A percentile compares a stretch with the other conserved stretches of the same genome.
These are phyloP conservation scores for Tachuris rubrigastra DNA, from an alignment of 2,113 vertebrate species.

Conservation along the genomic window DNA sequence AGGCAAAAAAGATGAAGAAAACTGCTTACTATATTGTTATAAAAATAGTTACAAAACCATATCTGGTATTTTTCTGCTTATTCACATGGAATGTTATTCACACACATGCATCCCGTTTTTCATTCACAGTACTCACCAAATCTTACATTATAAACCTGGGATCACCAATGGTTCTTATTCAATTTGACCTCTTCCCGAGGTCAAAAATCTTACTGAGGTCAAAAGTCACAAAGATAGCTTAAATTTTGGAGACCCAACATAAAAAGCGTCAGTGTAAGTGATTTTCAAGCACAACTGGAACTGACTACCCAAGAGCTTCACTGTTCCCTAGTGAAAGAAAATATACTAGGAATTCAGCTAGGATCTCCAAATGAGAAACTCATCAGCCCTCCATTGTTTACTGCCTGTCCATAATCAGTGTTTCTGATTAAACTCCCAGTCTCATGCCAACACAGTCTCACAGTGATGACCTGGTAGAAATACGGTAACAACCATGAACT, in stretches of 20 bases:
- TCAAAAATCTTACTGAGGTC: neutral
- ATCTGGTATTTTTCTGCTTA: neutral
- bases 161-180: neutral
- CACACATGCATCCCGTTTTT: neutral
- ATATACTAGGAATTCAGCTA: neutral
- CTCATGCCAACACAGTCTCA: neutral
- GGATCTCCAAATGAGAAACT: neutral
- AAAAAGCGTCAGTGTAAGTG: neutral
- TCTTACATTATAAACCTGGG: neutral
- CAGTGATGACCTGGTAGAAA: neutral
- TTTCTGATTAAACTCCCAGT: neutral
- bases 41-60: neutral
- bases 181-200: no score
- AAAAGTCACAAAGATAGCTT: neutral
- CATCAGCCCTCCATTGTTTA: neutral
- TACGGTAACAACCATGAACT: fast-evolving
- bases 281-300: neutral
- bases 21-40: neutral
- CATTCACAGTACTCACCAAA: neutral
- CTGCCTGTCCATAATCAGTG: neutral
- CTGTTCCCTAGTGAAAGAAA: neutral
- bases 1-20: neutral
- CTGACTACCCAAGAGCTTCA: neutral
- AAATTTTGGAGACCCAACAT: neutral
- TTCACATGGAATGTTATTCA: neutral